phyloP scores from a whole-genome alignment of 2,888 invertebrate species.

The Xestia c-nigrum region DNA sequence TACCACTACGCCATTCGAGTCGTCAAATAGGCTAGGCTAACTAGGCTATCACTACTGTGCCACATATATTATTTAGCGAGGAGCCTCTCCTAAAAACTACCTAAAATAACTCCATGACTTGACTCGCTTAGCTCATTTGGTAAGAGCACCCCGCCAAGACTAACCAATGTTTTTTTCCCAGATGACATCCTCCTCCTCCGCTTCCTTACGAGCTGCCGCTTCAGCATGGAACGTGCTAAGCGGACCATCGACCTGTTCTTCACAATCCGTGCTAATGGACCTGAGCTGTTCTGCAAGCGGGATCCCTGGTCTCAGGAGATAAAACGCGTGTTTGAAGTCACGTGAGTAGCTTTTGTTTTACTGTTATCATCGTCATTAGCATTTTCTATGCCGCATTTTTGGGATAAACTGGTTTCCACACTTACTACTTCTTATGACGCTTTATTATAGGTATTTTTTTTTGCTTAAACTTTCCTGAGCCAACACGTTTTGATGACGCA shows the following conservation, averaged over 20 bases:
- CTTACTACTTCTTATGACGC: not conserved
- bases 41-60: too few relatives aligned
- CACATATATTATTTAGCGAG: not conserved
- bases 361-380: not conserved
- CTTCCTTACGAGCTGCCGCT: conserved; percentile 89
- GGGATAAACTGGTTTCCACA: not conserved
- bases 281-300: conserved; percentile 91
- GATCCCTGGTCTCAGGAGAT: conserved; percentile 90
- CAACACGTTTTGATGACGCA: not conserved
- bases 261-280: conserved; percentile 90
- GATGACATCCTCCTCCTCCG: conserved; percentile 90
- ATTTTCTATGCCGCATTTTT: not conserved
- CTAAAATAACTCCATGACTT: too few relatives aligned
- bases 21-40: too few relatives aligned
- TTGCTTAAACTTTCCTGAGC: not conserved
- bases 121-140: too few relatives aligned
- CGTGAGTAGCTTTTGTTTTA: conserved; percentile 84
- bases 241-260: conserved; percentile 90
- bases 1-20: too few relatives aligned
- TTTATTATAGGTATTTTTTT: not conserved
- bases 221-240: conserved; percentile 91
- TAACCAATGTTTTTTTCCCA: conserved; percentile 72
- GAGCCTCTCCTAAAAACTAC: not conserved
- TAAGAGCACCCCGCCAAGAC: too few relatives aligned
- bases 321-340: conserved; percentile 88